phyloP scores from a whole-genome alignment of 2,888 invertebrate species.

The Taphrorychus bicolor region DNA sequence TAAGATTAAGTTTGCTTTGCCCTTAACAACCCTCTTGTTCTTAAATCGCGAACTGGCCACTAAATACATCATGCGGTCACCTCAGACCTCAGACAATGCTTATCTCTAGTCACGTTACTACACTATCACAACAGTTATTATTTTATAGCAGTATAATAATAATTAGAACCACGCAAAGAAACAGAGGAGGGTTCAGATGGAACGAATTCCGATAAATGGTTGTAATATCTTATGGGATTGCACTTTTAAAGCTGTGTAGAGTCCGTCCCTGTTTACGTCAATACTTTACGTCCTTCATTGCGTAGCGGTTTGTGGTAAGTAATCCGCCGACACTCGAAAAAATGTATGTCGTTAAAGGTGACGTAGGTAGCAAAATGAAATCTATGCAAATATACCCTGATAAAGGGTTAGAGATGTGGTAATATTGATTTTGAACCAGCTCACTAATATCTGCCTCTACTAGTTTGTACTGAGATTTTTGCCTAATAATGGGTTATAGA shows the following conservation, averaged over 20 bases:
- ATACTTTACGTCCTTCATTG: conserved; percentile 6
- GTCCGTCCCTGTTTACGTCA: neutral
- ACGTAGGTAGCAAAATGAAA: neutral
- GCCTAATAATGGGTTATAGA: too few species aligned
- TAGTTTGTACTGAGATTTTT: too few species aligned
- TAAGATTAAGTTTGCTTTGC: neutral
- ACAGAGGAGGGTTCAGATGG: neutral
- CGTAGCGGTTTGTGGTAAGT: neutral
- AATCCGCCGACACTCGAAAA: conserved; percentile 2
- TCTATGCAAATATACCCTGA: neutral
- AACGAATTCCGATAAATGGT: neutral
- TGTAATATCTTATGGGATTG: neutral
- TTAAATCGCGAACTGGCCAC: neutral
- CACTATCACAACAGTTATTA: neutral
- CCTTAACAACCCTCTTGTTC: neutral
- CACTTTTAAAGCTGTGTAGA: neutral
- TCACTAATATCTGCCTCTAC: too few species aligned
- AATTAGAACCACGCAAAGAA: neutral
- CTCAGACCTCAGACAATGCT: neutral
- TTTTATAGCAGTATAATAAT: neutral
- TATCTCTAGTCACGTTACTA: neutral
- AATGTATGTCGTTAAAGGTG: neutral
- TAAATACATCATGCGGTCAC: neutral
- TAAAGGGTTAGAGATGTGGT: neutral
- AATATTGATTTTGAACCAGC: too few species aligned